Base-by-base conservation (phyloP, 2,888 invertebrate species). In the Andrena praecox region DNA sequence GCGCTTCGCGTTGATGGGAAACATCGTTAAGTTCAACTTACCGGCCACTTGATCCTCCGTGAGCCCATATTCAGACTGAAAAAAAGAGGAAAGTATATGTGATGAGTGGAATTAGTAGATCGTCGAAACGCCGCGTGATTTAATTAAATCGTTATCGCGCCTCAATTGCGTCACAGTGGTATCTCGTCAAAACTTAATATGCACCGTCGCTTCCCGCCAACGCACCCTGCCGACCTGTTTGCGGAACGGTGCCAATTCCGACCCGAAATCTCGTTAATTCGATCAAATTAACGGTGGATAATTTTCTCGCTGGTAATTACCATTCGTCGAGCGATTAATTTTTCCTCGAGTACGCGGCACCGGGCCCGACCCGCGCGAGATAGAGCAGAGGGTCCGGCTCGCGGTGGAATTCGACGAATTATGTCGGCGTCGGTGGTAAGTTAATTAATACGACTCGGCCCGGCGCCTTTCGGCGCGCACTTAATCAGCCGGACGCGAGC, bases 1-100 rank as follows among this genome's bases (percentile, higher is more conserved):
- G 4, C 24, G 35, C 33, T 24, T 10, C 31, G 69, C 42, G 7
- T 20, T 5, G n/a, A 16, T 33, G 7, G 20, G 27, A 66, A 20
- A 16, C 8, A 27, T 33, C 29, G 35, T 63, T 52, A 27, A 24
- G 6, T 27, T 27, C 4, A 66, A 88, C 92, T 95, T 95, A 97
- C 97, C 97, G 94, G 97, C 97, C 85, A 98, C 97, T 95, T 97
- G 97, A 93, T 98, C 98, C 94, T 98, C 97, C 76, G 97, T 97
- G 86, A 98, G 96, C 90, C 98, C 98, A 95, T 97, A 97, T 93
- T 98, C 97, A 81, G 96, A 96, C 98, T 98, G 96, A 81, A 95
- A 96, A 81, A 92, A 89, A 90, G 90, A 88, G 90, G 89, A 78
- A 59, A 8, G 60, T 63, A 20, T 7, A 12, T 0, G n/a, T 12